phyloP scores from a whole-genome alignment of 2,113 vertebrate genomes.

The Leptobrachium leishanense region DNA sequence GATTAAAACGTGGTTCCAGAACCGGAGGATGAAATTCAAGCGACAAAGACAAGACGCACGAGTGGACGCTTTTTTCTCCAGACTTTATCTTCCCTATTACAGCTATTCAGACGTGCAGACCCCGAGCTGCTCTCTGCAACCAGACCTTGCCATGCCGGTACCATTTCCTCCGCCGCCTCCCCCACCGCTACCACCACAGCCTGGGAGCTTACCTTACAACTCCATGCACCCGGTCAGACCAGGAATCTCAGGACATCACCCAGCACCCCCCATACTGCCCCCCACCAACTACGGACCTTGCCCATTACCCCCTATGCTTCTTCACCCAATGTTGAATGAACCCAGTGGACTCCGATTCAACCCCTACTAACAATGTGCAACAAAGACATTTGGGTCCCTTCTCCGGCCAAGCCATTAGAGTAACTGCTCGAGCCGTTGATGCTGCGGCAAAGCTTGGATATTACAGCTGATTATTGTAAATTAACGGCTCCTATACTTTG shows the following conservation, averaged over 20 bases:
- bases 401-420: no score
- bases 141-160: conserved; percentile 48
- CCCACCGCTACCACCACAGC: no score
- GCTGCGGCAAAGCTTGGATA: no score
- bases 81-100: conserved; percentile 51
- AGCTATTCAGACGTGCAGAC: conserved; percentile 45
- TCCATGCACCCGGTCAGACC: neutral
- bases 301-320: conserved; percentile 31
- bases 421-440: no score
- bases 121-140: conserved; percentile 29
- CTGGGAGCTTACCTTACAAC: neutral
- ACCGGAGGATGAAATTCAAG: conserved; percentile 86
- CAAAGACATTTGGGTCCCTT: no score
- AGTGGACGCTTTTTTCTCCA: conserved; percentile 63
- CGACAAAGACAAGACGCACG: conserved; percentile 74
- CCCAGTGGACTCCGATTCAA: conserved; percentile 30
- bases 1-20: conserved; percentile 90
- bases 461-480: no score
- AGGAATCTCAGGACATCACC: neutral
- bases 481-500: no score
- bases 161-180: conserved; percentile 24
- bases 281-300: conserved; percentile 36
- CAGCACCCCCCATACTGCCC: neutral
- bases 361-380: neutral
- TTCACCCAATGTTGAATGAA: conserved; percentile 9